Conservation (phyloP, 2,113 vertebrate species). For the Corythoichthys intestinalis region DNA sequence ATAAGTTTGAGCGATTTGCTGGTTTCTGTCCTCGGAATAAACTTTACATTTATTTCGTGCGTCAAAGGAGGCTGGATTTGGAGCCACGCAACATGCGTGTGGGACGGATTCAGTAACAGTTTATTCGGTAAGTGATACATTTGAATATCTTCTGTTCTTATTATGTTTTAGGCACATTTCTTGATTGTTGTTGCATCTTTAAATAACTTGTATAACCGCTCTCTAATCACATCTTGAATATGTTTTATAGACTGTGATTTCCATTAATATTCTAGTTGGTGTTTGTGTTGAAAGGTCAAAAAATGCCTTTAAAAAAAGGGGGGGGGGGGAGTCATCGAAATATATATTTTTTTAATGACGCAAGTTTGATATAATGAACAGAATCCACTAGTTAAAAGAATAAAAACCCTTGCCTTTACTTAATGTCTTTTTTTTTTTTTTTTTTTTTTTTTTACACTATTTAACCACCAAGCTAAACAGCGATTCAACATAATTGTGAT, state of each 20-base stretch:
- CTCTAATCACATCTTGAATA: too few relatives aligned
- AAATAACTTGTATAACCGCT: too few relatives aligned
- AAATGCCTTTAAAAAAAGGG: too few relatives aligned
- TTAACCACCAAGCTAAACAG: too few relatives aligned
- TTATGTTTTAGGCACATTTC: background rate
- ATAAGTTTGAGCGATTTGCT: constrained; percentile 85
- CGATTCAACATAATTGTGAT: background rate
- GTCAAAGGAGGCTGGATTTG: constrained; percentile 80
- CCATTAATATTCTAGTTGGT: background rate
- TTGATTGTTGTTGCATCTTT: background rate
- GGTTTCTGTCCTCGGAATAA: constrained; percentile 76
- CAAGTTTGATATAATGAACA: background rate
- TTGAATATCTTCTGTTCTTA: background rate
- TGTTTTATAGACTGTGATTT: background rate
- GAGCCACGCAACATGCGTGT: constrained; percentile 78
- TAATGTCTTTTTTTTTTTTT: background rate
- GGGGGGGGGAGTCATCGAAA: too few relatives aligned
- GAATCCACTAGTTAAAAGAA: background rate
- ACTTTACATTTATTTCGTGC: constrained; percentile 84
- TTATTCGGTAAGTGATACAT: constrained; percentile 80
- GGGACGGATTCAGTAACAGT: constrained; percentile 91
- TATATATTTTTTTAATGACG: too few relatives aligned
- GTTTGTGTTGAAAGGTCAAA: too few relatives aligned
- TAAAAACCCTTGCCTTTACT: background rate
- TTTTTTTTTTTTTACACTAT: background rate